Evolutionary conservation across 2,113 vertebrate genomes (phyloP).

Genomic region (Ceyx melanurus): DNA sequence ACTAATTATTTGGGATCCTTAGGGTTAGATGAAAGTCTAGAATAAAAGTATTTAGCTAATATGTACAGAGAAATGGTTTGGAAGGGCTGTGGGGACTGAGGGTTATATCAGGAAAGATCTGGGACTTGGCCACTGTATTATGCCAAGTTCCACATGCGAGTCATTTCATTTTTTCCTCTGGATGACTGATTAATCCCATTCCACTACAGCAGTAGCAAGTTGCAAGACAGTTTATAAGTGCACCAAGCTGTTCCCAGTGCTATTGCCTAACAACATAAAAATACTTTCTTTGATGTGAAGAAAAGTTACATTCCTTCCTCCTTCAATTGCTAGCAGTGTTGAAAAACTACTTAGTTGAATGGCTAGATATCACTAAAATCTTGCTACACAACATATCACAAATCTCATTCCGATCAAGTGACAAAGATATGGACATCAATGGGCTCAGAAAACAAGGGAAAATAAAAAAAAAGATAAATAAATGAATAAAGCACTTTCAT

Average conservation of each 20-base stretch:
- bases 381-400: not conserved
- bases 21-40: not conserved
- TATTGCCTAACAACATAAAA: conserved; percentile 4
- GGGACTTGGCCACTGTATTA: not conserved
- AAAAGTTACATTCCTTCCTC: conserved; percentile 18
- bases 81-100: not conserved
- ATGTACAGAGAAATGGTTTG: not conserved
- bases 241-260: not conserved
- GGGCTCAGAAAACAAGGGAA: not conserved
- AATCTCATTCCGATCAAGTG: not conserved
- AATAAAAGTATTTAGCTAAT: not conserved
- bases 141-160: not conserved
- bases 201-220: not conserved
- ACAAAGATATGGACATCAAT: not conserved
- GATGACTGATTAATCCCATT: not conserved
- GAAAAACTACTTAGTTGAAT: conserved; percentile 11
- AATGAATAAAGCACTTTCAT: not conserved
- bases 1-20: not conserved
- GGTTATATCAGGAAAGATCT: not conserved
- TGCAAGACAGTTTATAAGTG: not conserved
- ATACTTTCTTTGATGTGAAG: not conserved
- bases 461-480: not conserved
- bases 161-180: not conserved
- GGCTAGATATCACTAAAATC: not conserved
- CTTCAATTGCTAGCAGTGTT: not conserved